Evolutionary conservation across 37 sponge, comb jelly and placozoan genomes (phyloP), one percentile per base, ranked within the genome.

Genomic region (Geodia barretti): DNA sequence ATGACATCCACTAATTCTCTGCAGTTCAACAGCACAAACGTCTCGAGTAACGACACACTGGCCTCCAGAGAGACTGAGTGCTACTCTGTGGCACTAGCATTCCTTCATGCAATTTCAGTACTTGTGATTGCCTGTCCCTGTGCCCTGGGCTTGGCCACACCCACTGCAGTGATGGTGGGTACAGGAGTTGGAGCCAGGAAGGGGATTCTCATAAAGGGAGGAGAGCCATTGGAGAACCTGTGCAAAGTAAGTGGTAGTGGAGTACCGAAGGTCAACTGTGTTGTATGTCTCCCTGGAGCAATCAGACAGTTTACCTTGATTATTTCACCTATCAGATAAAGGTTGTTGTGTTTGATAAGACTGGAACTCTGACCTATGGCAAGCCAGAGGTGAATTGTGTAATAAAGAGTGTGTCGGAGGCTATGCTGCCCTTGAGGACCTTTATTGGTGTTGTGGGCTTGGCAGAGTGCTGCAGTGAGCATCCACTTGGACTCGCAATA

Each of bases 111-210:
- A 23, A 90, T 96, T 11, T 68, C 90, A 26, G 97, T 96, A 4
- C 91, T 96, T 28, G 81, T 84, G 11, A 93, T 96, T 60, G 97
- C 97, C 32, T 96, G 97, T 59, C 97, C 97, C 30, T 96, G 97
- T 79, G 93, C 97, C 28, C 85, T 96, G 41, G 97, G 97, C 35
- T 67, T 96, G 69, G 97, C 97, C 82, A 96, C 97, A 64, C 97
- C 97, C 77, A 96, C 97, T 63, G 97, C 97, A 24, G 97, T 96
- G 25, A 96, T 96, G 89, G 93, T 96, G 60, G 97, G 97, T 23
- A 96, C 97, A 32, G 71, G 71, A 38, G 39, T 70, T 14, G 71
- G 71, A 36, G 71, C 71, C 0, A 30, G 36, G n/a, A 68, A 70
- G 25, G 71, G 71, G 25, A 70, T 70, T 14, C n/a, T 70, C 24